Evolutionary conservation across 2,797 vertebrate genomes (phyloP).

Genomic region (Anguilla marmorata): DNA sequence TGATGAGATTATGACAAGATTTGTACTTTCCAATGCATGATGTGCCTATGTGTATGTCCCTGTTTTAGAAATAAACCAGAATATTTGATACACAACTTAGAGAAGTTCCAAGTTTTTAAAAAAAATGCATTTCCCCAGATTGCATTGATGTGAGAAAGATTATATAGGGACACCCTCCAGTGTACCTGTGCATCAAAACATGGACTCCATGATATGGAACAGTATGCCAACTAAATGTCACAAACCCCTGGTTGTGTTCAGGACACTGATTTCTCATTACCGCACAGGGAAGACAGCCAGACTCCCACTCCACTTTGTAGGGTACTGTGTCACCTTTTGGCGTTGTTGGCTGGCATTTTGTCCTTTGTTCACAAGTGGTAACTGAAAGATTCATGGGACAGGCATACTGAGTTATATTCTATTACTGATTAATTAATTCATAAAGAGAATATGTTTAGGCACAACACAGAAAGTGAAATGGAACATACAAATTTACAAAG

Average conservation of each 20-base stretch:
- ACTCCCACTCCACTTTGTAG: background rate
- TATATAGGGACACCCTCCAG: background rate
- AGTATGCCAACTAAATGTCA: background rate
- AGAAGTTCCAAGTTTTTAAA: background rate
- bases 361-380: too few species aligned
- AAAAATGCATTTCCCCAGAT: background rate
- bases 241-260: background rate
- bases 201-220: background rate
- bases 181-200: background rate
- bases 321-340: too few species aligned
- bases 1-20: background rate
- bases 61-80: slow-evolving; percentile 5
- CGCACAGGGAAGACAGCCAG: background rate
- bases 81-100: background rate
- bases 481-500: background rate
- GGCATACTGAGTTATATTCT: too few species aligned
- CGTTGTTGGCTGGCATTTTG: too few species aligned
- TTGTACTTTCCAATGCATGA: background rate
- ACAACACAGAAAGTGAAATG: background rate
- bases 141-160: background rate
- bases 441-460: too few species aligned
- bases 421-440: too few species aligned
- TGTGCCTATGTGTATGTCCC: background rate
- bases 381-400: background rate
- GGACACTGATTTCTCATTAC: background rate